Evolutionary conservation across 2,113 vertebrate genomes (phyloP).

Genomic region (Pluvialis apricaria): DNA sequence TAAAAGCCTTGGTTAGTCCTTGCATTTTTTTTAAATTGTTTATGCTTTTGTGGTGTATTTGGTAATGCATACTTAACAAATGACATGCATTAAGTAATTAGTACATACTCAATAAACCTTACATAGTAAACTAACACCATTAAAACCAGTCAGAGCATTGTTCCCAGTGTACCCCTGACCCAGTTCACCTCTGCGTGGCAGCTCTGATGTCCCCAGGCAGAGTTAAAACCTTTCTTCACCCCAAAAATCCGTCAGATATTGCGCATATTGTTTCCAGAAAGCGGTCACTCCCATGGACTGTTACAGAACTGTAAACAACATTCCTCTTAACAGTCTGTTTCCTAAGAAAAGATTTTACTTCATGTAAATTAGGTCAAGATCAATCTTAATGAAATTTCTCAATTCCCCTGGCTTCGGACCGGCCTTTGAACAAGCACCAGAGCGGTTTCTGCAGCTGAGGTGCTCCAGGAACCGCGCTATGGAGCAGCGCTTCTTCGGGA

Average conservation of each 20-base stretch:
- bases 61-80: not conserved
- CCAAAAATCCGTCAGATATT: not conserved
- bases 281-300: not conserved
- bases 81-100: not conserved
- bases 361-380: not conserved
- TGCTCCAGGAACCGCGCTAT: not conserved
- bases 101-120: not conserved
- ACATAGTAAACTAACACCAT: too few relatives aligned
- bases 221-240: not conserved
- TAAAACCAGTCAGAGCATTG: accelerated
- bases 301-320: not conserved
- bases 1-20: not conserved
- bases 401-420: not conserved
- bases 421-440: not conserved
- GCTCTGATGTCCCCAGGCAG: accelerated
- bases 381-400: not conserved
- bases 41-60: not conserved
- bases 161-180: not conserved
- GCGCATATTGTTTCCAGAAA: not conserved
- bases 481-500: not conserved
- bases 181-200: not conserved
- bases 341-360: not conserved
- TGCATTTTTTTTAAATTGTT: not conserved
- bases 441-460: not conserved
- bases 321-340: not conserved